phyloP scores from a whole-genome alignment of 2,797 vertebrate genomes.

The Poeciliopsis gracilis region DNA sequence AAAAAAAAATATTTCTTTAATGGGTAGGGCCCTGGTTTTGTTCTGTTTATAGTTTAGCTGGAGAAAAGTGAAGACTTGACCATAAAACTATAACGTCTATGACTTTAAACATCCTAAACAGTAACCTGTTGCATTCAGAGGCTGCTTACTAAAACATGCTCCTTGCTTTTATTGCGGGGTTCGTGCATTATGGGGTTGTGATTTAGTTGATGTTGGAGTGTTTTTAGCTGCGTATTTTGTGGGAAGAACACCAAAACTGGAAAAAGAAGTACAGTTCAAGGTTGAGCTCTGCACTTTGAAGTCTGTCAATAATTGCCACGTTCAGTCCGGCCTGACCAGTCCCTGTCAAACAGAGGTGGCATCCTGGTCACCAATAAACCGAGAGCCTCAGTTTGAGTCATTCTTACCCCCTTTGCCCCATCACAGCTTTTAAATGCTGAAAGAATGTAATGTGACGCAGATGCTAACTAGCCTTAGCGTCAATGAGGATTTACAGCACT shows the following conservation, averaged over 20 bases:
- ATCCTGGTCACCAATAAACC: constrained; percentile 29
- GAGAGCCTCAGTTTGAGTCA: neutral
- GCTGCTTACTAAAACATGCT: neutral
- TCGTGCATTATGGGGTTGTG: neutral
- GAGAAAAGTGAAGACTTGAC: too few species aligned
- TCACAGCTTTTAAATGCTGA: neutral
- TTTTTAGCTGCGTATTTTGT: neutral
- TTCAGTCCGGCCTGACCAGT: neutral
- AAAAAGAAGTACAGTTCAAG: neutral
- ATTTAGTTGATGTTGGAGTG: neutral
- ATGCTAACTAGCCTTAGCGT: neutral
- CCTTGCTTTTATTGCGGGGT: neutral
- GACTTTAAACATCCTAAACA: too few species aligned
- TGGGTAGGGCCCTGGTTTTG: too few species aligned
- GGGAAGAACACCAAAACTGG: neutral
- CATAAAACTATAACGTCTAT: too few species aligned
- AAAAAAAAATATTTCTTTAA: too few species aligned
- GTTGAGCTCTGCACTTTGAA: constrained; percentile 55
- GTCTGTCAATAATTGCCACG: constrained; percentile 62
- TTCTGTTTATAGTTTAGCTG: too few species aligned
- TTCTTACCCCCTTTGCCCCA: neutral
- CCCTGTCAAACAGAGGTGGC: constrained; percentile 27
- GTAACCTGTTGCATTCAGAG: too few species aligned
- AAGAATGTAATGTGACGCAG: neutral
- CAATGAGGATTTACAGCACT: too few species aligned